Evolutionary conservation across 2,797 vertebrate species (phyloP), one percentile per base, ranked within the genome.

Genomic region (Enoplosus armatus): DNA sequence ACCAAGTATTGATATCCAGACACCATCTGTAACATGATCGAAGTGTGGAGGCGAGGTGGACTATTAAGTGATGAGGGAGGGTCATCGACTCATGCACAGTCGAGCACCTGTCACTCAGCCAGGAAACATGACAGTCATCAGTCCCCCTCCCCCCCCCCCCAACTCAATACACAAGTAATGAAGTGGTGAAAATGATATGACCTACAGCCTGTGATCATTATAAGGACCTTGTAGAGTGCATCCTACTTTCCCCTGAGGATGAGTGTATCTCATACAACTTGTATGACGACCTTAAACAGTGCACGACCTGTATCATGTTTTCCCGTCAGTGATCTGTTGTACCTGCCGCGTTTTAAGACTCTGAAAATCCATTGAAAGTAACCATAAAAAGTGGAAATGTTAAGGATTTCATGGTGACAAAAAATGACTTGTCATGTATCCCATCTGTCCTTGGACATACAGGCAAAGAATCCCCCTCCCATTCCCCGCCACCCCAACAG

Each of bases 21-120:
- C 77, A 78, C 65, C 43, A 86, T 89, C 85, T 89, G 88, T 85
- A 89, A 91, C 69, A 80, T 86, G 87, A 91, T 88, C 85, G 73
- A 92, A 86, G 78, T 77, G 60, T 56, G 69, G 75, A 85, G 69
- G 75, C 43, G 58, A 71, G 81, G 60, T 71, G 41, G 76, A 14
- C 61, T 82, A 64, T 83, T 82, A 64, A 78, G 77, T 77, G 84
- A 91, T 66, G 72, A 72, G 59, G 68, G 82, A 65, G 51, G 60
- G 65, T 61, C 75, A 83, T 73, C 26, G 73, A 85, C 75, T 71
- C 26, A 35, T 39, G 69, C 77, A 53, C 60, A 63, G 58, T 47
- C 26, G 26, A 76, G 71, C 58, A 85, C 27, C 77, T 72, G 77
- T 75, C 88, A 81, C 71, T 90, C 87, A 79, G 75, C 69, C 75